Evolutionary conservation across 2,888 invertebrate genomes (phyloP).

Genomic region (Chloroclysta siterata): DNA sequence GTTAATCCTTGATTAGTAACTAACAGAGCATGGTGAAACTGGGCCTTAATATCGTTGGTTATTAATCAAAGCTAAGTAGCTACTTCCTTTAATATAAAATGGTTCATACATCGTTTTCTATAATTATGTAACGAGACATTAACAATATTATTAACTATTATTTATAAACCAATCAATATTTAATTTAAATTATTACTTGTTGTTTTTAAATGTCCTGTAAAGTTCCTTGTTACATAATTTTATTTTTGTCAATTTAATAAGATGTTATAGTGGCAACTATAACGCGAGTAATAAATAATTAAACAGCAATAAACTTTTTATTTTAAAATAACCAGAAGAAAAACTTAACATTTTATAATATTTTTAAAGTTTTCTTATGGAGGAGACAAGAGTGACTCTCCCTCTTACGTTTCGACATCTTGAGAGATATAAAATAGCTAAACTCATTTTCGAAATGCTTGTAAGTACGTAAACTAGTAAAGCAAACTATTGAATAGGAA

Average conservation of each 20-base stretch:
- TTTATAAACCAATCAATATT: background rate
- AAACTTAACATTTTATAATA: too few relatives aligned
- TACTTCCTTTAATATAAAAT: background rate
- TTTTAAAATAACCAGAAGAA: background rate
- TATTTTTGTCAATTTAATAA: conserved; percentile 6
- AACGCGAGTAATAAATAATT: background rate
- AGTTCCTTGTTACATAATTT: conserved; percentile 21
- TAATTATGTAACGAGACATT: conserved; percentile 23
- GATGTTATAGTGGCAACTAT: background rate
- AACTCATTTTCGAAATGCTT: too few relatives aligned
- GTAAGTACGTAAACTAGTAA: too few relatives aligned
- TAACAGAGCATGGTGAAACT: too few relatives aligned
- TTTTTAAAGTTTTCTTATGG: too few relatives aligned
- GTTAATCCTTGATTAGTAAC: too few relatives aligned
- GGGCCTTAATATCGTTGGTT: too few relatives aligned
- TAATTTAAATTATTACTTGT: background rate
- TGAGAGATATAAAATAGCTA: too few relatives aligned
- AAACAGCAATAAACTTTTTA: background rate
- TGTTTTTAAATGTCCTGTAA: conserved; percentile 10
- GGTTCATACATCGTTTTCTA: background rate
- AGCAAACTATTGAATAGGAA: too few relatives aligned
- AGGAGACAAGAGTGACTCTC: too few relatives aligned
- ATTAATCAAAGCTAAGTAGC: background rate
- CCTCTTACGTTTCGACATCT: too few relatives aligned
- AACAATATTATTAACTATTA: conserved; percentile 5